Evolutionary conservation across 2,113 vertebrate species (phyloP).

Genomic region (Pan paniscus): DNA sequence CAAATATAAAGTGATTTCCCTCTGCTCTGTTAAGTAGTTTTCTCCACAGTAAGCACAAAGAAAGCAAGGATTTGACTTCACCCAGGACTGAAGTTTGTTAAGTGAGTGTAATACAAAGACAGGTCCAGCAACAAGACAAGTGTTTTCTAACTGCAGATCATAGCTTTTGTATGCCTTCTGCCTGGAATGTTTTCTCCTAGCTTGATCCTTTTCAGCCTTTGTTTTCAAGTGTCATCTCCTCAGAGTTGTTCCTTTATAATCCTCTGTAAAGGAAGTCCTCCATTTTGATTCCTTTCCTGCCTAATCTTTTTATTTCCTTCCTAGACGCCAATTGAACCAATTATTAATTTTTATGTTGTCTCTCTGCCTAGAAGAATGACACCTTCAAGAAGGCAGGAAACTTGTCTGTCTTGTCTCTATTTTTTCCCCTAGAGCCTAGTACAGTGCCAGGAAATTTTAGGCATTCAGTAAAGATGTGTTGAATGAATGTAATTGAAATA

Average conservation of each 20-base stretch:
- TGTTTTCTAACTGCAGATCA: not conserved
- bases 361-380: not conserved
- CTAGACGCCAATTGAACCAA: not conserved
- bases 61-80: not conserved
- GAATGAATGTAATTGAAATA: not conserved
- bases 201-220: not conserved
- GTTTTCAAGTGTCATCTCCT: not conserved
- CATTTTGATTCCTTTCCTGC: not conserved
- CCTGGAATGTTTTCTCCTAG: not conserved
- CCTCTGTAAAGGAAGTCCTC: not conserved
- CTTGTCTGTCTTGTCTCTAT: not conserved
- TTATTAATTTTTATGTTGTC: not conserved
- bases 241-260: not conserved
- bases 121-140: rapidly evolving
- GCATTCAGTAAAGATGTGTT: not conserved
- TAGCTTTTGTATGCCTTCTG: not conserved
- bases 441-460: not conserved
- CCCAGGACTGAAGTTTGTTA: not conserved
- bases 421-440: not conserved
- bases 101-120: not conserved
- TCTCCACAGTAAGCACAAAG: not conserved
- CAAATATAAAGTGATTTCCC: not conserved
- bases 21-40: not conserved
- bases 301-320: not conserved
- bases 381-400: not conserved